Percentiles rank a stretch among this genome's conserved stretches.
Evolutionary conservation across 2,113 vertebrate genomes (phyloP).

Genomic region (Passer montanus): DNA sequence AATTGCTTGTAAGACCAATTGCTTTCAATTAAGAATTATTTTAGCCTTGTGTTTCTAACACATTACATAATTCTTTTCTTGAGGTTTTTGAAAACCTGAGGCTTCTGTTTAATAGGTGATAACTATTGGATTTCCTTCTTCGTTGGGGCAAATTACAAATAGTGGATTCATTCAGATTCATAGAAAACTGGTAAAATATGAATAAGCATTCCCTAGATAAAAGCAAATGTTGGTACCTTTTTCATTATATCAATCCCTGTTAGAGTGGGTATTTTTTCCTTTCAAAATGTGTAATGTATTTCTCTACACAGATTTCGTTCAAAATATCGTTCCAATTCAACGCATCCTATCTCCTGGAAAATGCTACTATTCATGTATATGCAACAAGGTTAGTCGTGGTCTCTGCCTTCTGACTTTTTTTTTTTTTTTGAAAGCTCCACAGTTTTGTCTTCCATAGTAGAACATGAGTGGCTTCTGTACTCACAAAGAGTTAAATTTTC

Average conservation of each 20-base stretch:
- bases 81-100: not conserved
- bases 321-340: constrained; percentile 89
- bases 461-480: not conserved
- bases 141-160: not conserved
- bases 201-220: not conserved
- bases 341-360: constrained; percentile 76
- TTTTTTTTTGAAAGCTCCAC: not conserved
- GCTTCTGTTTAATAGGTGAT: not conserved
- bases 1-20: not conserved
- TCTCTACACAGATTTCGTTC: constrained; percentile 82
- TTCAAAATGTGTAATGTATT: not conserved
- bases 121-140: not conserved
- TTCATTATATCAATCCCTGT: not conserved
- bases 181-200: not conserved
- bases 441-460: not conserved
- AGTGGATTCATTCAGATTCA: not conserved
- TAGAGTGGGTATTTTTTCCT: not conserved
- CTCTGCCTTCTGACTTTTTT: not conserved
- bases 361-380: constrained; percentile 81
- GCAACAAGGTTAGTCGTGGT: constrained; percentile 82
- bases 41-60: not conserved
- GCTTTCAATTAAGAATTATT: not conserved
- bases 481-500: not conserved
- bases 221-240: not conserved
- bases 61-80: not conserved